Evolutionary conservation across 2,888 invertebrate species (phyloP), one percentile per base, ranked within the genome.

Genomic region (Agonopterix arenella): DNA sequence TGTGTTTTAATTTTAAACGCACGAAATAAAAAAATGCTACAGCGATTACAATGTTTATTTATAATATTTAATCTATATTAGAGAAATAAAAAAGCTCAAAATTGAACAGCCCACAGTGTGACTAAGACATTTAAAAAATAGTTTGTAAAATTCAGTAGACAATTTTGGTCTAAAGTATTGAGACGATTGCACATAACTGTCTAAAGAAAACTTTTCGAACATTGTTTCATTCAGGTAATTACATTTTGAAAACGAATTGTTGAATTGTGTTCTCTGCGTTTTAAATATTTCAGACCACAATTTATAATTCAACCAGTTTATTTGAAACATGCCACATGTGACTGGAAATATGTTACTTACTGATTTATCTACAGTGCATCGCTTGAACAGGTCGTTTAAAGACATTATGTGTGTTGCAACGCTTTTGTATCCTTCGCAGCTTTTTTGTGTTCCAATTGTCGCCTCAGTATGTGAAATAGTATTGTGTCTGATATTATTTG

Each of bases 71-170:
- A 36, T 16, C 43, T 42, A 48, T 8, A 49, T 41, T 10, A 53
- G 36, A 11, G 51, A 50, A 36, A 51, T 47, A 8, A 52, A 51
- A 46, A 49, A 49, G 52, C 47, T 50, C 48, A 62, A 55, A 47
- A 71, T 52, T 46, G 60, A 59, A 50, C 60, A 52, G 5, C 52
- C 48, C 43, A 66, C 41, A 37, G 61, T 52, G 43, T 55, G 55
- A 8, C 62, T 59, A 13, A 72, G 52, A 52, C 53, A 60, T 52
- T 62, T 66, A 0, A 68, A 46, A 45, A 65, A 58, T 18, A 46
- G 36, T 41, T 47, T 56, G 36, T 57, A 51, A 46, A 64, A 61
- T 36, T 48, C 50, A 41, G 53, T 47, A 36, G 50, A 47, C 11
- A 47, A 45, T 7, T 56, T 42, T 49, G 47, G 51, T 44, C 53